phyloP scores from a whole-genome alignment of 2,888 invertebrate species.

The Dasysyrphus albostriatus region DNA sequence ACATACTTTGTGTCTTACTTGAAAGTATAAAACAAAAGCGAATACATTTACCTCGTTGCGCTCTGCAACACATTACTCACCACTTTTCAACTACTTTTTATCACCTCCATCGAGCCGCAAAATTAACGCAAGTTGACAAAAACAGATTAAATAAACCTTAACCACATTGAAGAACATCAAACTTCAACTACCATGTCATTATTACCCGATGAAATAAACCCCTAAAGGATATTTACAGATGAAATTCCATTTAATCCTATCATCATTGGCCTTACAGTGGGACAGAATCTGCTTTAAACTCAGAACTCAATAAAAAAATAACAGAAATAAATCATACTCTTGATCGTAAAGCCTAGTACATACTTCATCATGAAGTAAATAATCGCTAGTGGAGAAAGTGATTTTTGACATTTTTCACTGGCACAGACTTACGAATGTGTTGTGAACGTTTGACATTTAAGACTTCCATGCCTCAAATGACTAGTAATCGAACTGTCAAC shows the following conservation, averaged over 20 bases:
- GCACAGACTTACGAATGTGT: too few species aligned
- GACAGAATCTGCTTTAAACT: not conserved
- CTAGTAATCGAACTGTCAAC: too few species aligned
- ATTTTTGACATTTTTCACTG: too few species aligned
- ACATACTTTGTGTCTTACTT: too few species aligned
- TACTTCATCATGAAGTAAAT: too few species aligned
- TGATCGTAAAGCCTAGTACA: too few species aligned
- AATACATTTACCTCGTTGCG: not conserved
- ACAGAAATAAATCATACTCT: not conserved
- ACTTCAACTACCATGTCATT: constrained; percentile 64
- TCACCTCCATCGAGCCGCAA: not conserved
- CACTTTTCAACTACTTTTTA: not conserved
- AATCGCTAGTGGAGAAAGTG: too few species aligned
- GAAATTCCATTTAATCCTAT: constrained; percentile 67
- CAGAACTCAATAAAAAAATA: not conserved
- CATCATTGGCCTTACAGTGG: constrained; percentile 19
- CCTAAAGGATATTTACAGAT: constrained; percentile 67
- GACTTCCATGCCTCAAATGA: too few species aligned
- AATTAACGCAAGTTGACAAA: constrained; percentile 58
- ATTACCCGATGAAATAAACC: constrained; percentile 47
- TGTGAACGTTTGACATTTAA: too few species aligned
- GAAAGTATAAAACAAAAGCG: not conserved
- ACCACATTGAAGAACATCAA: constrained; percentile 52
- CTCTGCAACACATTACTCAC: too few species aligned
- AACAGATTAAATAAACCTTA: constrained; percentile 70